Evolutionary conservation across 2,888 invertebrate genomes (phyloP), one percentile per base, ranked within the genome.

Genomic region (Eupelmus urozonus): DNA sequence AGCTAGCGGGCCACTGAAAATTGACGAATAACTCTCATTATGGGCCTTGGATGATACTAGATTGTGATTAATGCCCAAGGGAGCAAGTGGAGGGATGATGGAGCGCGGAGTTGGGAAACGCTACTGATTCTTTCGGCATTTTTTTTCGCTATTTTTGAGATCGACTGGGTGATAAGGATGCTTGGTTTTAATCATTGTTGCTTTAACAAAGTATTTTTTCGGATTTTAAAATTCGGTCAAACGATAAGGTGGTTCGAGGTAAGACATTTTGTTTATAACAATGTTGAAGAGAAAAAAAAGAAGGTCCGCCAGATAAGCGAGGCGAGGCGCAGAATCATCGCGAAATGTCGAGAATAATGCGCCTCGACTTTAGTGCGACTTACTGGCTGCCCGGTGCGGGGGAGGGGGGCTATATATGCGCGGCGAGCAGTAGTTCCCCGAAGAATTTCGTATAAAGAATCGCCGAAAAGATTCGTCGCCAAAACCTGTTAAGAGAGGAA

Each of bases 401-500:
- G 13, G 53, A 53, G 3, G 53, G 3, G 11, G 3, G 49, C n/a
- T n/a, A n/a, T 57, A 51, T 74, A 67, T 57, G 25, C 16, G 45
- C 2, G 45, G 45, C 16, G 51, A 45, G 25, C 20, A 63, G 70
- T 70, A 55, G n/a, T 40, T 60, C 55, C 42, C 40, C 13, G n/a
- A n/a, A 57, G 63, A 60, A n/a, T n/a, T 78, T 62, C 71, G 73
- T 76, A 78, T 81, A 82, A 83, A 83, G 82, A 81, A 83, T 84
- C 76, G 80, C 81, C 71, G 65, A 67, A 62, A 70, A 80, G 84
- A 84, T 81, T 78, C 83, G 82, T 80, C 82, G 85, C 85, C 84
- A 85, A 85, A 82, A 84, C 78, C 82, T 84, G 82, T 85, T 84
- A 84, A 83, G 82, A 82, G 82, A 82, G 79, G n/a, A 83, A 84